phyloP scores from a whole-genome alignment of 2,797 vertebrate genomes.

The Heterohyrax brucei region DNA sequence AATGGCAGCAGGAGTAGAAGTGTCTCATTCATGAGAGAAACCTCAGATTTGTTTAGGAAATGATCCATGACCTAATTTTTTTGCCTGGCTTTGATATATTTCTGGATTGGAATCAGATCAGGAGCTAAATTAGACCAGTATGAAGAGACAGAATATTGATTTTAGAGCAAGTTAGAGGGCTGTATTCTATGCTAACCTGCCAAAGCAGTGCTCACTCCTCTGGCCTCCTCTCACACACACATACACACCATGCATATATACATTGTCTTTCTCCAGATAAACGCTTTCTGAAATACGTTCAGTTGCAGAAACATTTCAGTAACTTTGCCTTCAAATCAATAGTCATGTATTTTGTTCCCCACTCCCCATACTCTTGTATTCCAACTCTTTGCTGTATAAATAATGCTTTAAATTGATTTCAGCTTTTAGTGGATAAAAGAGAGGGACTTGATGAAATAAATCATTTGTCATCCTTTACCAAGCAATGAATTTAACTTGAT shows the following conservation, averaged over 20 bases:
- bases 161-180: neutral
- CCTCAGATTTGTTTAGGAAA: no score
- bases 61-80: neutral
- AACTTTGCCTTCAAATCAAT: neutral
- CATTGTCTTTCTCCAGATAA: neutral
- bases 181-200: neutral
- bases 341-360: neutral
- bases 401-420: neutral
- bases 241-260: neutral
- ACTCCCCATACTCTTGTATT: fast-evolving
- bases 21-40: neutral
- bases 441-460: slow-evolving; percentile 7
- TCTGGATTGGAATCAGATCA: neutral
- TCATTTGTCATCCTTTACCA: neutral
- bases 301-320: neutral
- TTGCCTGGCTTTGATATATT: neutral
- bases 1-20: neutral
- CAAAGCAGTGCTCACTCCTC: neutral
- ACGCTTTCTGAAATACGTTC: neutral
- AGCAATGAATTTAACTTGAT: neutral
- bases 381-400: neutral
- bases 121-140: neutral
- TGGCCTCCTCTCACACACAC: neutral
- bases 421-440: neutral
- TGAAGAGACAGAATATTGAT: fast-evolving